These are phyloP conservation scores for Polyommatus icarus DNA, from an alignment of 2,888 invertebrate species.

Conservation along the genomic window DNA sequence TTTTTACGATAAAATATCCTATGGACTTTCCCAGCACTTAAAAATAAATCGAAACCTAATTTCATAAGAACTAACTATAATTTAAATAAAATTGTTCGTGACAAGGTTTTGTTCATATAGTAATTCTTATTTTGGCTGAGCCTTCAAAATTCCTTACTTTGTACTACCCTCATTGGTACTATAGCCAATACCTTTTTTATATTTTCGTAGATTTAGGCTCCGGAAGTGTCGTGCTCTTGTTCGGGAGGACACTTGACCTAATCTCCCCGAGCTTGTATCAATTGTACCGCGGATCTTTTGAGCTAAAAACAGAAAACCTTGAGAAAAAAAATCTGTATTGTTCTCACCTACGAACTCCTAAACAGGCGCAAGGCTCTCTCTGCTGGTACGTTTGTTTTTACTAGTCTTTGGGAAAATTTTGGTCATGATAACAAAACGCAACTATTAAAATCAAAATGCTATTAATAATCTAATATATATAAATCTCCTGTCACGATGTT, in stretches of 20 bases:
- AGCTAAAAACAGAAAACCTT: not conserved
- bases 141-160: not conserved
- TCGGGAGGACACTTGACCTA: conserved; percentile 1
- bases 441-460: too few species aligned
- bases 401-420: too few species aligned
- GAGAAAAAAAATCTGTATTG: not conserved
- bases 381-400: not conserved
- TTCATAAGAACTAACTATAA: not conserved
- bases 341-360: not conserved
- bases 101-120: not conserved
- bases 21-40: not conserved
- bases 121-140: not conserved
- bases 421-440: too few species aligned
- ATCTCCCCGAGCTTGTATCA: not conserved
- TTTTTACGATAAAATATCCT: not conserved
- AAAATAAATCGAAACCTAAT: not conserved
- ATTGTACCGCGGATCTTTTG: not conserved
- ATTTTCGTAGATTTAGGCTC: not conserved
- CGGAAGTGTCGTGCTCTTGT: not conserved
- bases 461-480: too few species aligned
- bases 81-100: not conserved
- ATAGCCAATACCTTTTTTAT: not conserved
- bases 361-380: not conserved
- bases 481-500: too few species aligned
- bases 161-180: not conserved